A percentile compares a stretch with the other conserved stretches of the same genome.
Conservation (phyloP, 2,797 vertebrate genomes). For the Gambelia wislizenii region DNA sequence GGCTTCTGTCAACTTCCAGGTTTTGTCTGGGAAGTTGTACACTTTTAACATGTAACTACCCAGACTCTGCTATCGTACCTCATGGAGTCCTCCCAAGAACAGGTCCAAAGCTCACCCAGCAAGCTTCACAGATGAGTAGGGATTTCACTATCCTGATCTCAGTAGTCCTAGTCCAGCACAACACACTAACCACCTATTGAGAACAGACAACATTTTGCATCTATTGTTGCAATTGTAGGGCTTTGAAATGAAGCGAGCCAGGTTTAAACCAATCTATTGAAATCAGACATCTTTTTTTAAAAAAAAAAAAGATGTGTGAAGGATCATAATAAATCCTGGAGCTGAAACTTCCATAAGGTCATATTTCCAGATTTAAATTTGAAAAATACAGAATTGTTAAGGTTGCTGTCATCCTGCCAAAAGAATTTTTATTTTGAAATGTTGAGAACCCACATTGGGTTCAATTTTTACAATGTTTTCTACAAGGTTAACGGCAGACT, state of each 20-base stretch:
- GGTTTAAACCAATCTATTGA: background rate
- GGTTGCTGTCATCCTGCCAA: conserved; percentile 46
- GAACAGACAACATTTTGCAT: background rate
- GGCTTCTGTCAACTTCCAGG: background rate
- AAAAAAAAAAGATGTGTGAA: conserved; percentile 6
- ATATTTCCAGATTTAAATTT: conserved; percentile 15
- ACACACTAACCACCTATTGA: background rate
- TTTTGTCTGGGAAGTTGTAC: background rate
- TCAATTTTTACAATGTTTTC: conserved; percentile 28
- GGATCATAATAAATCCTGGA: background rate
- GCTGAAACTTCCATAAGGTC: conserved; percentile 8
- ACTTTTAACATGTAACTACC: background rate
- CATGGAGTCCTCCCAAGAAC: background rate
- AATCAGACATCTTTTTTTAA: conserved; percentile 8
- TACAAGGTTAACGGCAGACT: conserved; percentile 44
- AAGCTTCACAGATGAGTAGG: background rate
- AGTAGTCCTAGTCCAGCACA: too few species aligned
- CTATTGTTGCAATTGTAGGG: too few species aligned
- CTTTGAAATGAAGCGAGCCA: background rate
- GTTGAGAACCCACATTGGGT: background rate
- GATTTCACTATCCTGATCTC: background rate
- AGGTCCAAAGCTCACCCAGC: background rate
- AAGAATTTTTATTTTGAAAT: conserved; percentile 43
- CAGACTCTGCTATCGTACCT: background rate
- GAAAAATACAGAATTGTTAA: conserved; percentile 36